Base-by-base conservation (phyloP, 1,140 invertebrate genomes). In the Trissolcus basalis region DNA sequence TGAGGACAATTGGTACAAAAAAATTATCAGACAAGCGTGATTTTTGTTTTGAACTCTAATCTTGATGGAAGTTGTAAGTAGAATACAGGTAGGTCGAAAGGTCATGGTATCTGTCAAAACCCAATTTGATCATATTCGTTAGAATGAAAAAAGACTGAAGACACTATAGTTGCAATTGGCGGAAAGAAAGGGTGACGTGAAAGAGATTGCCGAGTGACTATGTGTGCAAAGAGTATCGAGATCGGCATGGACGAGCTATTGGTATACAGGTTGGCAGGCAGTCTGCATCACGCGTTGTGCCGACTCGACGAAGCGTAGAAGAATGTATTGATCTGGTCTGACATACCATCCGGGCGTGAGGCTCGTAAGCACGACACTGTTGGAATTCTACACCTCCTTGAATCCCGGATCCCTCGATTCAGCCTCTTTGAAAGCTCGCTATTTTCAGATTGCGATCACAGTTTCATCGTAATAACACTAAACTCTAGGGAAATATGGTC, bases 251-350 rank as follows among this genome's bases (percentile, higher is more conserved):
- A 77, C 74, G 65, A 74, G 78, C 74, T 70, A 80, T 54, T 75
- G 77, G 73, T 79, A 27, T 27, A 79, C 74, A 68, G 74, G 67
- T 70, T 77, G 77, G 68, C 75, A 78, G 72, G 67, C 80, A 77
- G 78, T 65, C 70, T 75, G 64, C 68, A 79, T 55, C 79, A 77
- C 76, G 80, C 77, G 75, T 80, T 80, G 78, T 77, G 78, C 77
- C 78, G 82, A 82, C 80, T 84, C 79, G 78, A 59, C 77, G 82
- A 85, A 78, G 79, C 83, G 84, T 81, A 81, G 80, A 86, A 85
- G 84, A 86, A 86, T 86, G 82, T 86, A 86, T 86, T 85, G 84
- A 86, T 86, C 82, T 82, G 81, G 73, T 47, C 73, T 83, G 83
- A 86, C 83, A 85, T 85, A 81, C 80, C 83, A 84, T 83, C 78